Evolutionary conservation across 2,888 invertebrate species (phyloP), one percentile per base, ranked within the genome.

Genomic region (Mesopsocus fuscifrons): DNA sequence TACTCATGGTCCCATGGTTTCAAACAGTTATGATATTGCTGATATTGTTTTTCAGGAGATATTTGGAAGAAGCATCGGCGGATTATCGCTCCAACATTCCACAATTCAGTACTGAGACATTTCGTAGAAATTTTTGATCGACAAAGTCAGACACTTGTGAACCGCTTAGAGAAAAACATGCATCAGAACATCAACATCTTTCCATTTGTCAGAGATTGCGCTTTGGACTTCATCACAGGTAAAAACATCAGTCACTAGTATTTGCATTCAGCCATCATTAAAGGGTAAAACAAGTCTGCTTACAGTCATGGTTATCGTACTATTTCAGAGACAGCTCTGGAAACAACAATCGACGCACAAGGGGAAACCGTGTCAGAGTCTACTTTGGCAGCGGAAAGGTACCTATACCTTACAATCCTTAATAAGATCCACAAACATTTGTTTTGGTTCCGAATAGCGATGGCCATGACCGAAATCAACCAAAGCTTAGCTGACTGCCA

Each of bases 41-140:
- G n/a, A n/a, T n/a, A n/a, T n/a, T 26, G 6, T 26, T 26, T 26
- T 26, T 26, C 26, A 38, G 38, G 38, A n/a, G 38, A 38, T 18
- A 6, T 18, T 20, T 83, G 83, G 83, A 71, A 79, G 41, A 72
- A 78, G 20, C 82, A 83, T 57, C 72, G 83, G 52, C 83, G 83
- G 63, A 63, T 83, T 50, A 83, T 83, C 52, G 82, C 83, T n/a
- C 83, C 83, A 41, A 83, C 83, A 49, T 83, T 83, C 74, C 83
- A 83, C 56, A 66, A 82, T 61, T 83, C 83, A 60, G 81, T 83
- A 2, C 62, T 83, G 51, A 83, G 83, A 67, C 79, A 79, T 52
- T 83, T 83, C 65, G 80, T 83, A 54, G 80, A 82, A 56, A 64
- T 83, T 26, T 83, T 83, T 65, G 82, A 83, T 20, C 3, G 18